These are phyloP conservation scores for Dolichomitus sp. DNA, from an alignment of 2,888 invertebrate species.

Conservation along the genomic window DNA sequence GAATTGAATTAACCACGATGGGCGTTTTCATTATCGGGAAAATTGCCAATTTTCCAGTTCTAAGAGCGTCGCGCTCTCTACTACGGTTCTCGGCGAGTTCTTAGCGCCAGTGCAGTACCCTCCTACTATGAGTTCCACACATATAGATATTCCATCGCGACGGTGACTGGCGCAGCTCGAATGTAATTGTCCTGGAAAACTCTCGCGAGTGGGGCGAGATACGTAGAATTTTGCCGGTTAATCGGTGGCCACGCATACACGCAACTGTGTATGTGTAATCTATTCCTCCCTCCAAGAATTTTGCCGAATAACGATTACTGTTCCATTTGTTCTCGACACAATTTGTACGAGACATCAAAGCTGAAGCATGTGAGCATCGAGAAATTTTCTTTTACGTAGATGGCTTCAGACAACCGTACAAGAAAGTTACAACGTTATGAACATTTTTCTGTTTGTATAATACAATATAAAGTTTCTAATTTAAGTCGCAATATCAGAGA, in stretches of 20 bases:
- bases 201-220: slow-evolving; percentile 6
- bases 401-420: not conserved
- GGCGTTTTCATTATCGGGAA: slow-evolving; percentile 85
- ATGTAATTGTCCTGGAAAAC: slow-evolving; percentile 76
- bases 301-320: slow-evolving; percentile 21
- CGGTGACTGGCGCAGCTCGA: slow-evolving; percentile 33
- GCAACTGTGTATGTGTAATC: slow-evolving; percentile 6
- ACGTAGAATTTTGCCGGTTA: slow-evolving; percentile 68
- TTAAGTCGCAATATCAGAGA: not conserved
- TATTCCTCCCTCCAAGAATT: slow-evolving; percentile 1
- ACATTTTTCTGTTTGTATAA: not conserved
- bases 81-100: slow-evolving; percentile 71
- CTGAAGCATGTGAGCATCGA: not conserved
- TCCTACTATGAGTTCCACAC: slow-evolving; percentile 13
- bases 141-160: slow-evolving; percentile 41
- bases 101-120: slow-evolving; percentile 48
- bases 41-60: slow-evolving; percentile 85
- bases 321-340: not conserved
- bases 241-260: slow-evolving; percentile 66
- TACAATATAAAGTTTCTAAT: not conserved
- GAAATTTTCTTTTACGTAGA: slow-evolving; percentile 1
- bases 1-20: slow-evolving; percentile 83
- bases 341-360: not conserved
- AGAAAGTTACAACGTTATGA: not conserved
- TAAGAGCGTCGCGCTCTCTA: slow-evolving; percentile 73